Conservation (phyloP, 2,888 invertebrate species). For the Agrochola circellaris region DNA sequence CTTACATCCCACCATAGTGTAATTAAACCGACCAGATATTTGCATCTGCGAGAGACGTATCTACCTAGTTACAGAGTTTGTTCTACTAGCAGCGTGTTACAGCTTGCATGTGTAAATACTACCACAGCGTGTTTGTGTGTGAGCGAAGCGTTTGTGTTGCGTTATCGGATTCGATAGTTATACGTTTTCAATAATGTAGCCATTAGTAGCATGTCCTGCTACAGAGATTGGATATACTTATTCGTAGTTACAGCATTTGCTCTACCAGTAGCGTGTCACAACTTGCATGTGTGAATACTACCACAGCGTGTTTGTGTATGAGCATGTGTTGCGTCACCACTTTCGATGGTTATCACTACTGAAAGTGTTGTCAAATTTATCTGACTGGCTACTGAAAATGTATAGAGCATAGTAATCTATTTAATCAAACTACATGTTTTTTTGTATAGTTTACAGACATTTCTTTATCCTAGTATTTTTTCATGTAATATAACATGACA, state of each 20-base stretch:
- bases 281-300: background rate
- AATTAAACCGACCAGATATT: constrained; percentile 50
- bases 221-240: background rate
- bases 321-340: background rate
- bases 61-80: background rate
- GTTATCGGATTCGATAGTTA: background rate
- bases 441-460: background rate
- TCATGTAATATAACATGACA: no score
- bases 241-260: background rate
- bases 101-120: background rate
- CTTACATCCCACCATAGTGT: constrained; percentile 35
- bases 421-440: no score
- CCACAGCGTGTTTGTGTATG: background rate
- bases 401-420: background rate
- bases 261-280: background rate
- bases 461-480: background rate
- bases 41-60: constrained; percentile 39
- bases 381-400: background rate
- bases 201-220: background rate
- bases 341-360: background rate
- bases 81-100: constrained; percentile 1
- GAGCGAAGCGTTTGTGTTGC: background rate
- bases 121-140: background rate
- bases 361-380: background rate
- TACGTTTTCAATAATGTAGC: background rate